Evolutionary conservation across 2,113 vertebrate species (phyloP).

Genomic region (Ailuropoda melanoleuca): DNA sequence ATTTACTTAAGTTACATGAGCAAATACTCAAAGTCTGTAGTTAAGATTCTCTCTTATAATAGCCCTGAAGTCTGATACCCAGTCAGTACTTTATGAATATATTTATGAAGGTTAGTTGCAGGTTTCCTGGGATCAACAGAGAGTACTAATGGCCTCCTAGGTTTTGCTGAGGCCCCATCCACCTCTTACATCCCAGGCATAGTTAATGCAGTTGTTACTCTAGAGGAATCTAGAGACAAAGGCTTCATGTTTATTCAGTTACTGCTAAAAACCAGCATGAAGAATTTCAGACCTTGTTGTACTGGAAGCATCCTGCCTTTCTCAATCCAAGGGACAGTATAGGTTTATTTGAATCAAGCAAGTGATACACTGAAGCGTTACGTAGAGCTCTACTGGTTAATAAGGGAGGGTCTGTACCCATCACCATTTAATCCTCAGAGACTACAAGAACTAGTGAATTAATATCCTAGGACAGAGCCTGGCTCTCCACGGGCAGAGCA

Average conservation of each 20-base stretch:
- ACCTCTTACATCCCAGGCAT: background rate
- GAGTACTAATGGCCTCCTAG: fast-evolving
- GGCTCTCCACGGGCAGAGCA: background rate
- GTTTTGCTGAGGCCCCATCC: background rate
- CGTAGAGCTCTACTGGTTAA: background rate
- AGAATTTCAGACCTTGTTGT: background rate
- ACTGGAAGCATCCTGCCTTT: background rate
- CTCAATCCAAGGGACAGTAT: too few species aligned
- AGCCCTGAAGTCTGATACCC: background rate
- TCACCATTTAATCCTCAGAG: background rate
- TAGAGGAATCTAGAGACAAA: background rate
- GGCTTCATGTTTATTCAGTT: background rate
- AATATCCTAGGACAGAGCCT: background rate
- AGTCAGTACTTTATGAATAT: background rate
- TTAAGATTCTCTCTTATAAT: background rate
- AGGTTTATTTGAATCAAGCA: background rate
- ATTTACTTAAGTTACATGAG: background rate
- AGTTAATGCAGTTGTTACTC: background rate
- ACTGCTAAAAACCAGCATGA: background rate
- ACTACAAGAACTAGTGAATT: background rate
- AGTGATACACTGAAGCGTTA: background rate
- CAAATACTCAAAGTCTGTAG: background rate
- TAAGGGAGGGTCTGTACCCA: background rate
- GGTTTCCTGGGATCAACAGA: background rate
- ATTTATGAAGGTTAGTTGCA: too few species aligned